Evolutionary conservation across 2,113 vertebrate species (phyloP), one percentile per base, ranked within the genome.

Genomic region (Megaceryle maxima): DNA sequence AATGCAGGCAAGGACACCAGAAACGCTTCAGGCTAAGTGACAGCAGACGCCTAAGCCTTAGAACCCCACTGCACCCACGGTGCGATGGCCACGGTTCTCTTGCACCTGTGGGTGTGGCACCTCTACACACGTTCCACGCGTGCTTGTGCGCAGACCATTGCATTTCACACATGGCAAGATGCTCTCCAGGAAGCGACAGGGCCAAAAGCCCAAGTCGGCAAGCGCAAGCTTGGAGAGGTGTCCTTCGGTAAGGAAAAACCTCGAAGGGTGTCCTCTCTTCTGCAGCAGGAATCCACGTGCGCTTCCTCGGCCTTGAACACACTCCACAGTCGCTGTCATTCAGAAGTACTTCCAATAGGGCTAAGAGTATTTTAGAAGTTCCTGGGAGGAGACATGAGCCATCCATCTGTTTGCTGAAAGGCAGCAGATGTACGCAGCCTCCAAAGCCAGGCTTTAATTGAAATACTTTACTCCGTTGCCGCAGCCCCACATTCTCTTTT

Each of bases 331-430:
- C 85, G 12, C 28, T 22, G 59, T 66, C 79, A 16, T 15, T 33
- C 66, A 33, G 35, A 74, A 62, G n/a, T 31, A 8, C 83, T 88
- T 63, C 83, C 77, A 88, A 3, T 0, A 66, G 60, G 41, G 87
- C 77, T 26, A 63, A 63, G 53, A 68, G 28, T 64, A 51, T 87
- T 92, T 83, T 56, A n/a, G 29, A 70, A 89, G 77, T 67, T 62
- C 44, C 7, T 94, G 87, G 92, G 91, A 91, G 80, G 83, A 83
- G 88, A 76, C 73, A 11, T 1, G 57, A 60, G 78, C 44, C 90
- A 79, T 72, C 87, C 86, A 73, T 92, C 88, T 92, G 92, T 21
- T 83, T 93, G 90, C 94, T 93, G 86, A 74, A 83, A 96, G 92
- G 86, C 92, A 90, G 86, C 91, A 88, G 92, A 80, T 68, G 1